phyloP scores from a whole-genome alignment of 23 tunicate genomes.

The Clavelina lepadiformis region DNA sequence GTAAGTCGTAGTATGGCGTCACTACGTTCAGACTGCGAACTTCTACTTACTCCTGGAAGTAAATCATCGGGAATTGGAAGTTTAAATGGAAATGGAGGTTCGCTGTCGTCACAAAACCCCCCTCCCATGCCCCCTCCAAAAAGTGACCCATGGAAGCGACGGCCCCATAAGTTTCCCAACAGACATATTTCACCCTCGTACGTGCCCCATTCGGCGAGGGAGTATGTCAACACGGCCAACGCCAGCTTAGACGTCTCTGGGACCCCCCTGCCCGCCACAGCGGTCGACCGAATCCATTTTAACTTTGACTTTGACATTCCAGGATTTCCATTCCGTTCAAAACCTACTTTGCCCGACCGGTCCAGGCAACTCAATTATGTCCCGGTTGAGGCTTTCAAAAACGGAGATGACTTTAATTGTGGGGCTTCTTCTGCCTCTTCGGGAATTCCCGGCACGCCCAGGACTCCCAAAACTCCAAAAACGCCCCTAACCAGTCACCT shows the following conservation, averaged over 20 bases:
- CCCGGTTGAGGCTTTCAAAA: slow-evolving; percentile 56
- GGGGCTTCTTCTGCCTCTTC: slow-evolving; percentile 89
- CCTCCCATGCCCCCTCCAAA: slow-evolving; percentile 43
- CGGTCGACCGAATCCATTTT: slow-evolving; percentile 52
- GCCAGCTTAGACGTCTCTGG: slow-evolving; percentile 82
- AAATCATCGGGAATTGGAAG: slow-evolving; percentile 91
- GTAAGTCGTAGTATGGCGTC: slow-evolving; percentile 41
- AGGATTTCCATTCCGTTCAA: slow-evolving; percentile 7
- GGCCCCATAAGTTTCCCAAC: slow-evolving; percentile 12
- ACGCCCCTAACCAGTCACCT: slow-evolving; percentile 25
- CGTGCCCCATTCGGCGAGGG: slow-evolving; percentile 42
- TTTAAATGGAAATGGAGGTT: slow-evolving; percentile 50
- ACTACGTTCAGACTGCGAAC: slow-evolving; percentile 70
- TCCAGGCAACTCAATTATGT: slow-evolving; percentile 37
- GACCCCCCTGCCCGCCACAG: slow-evolving; percentile 92
- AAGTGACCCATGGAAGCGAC: slow-evolving; percentile 56
- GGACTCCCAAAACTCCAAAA: slow-evolving; percentile 76
- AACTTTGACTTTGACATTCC: slow-evolving; percentile 62
- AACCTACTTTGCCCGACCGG: slow-evolving; percentile 11
- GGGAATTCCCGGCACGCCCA: slow-evolving; percentile 89
- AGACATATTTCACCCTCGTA: slow-evolving; percentile 14
- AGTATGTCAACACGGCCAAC: slow-evolving; percentile 82
- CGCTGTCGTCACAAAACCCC: slow-evolving; percentile 21
- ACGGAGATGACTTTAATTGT: slow-evolving; percentile 54
- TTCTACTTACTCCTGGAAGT: slow-evolving; percentile 76